These are phyloP conservation scores for Scaptomyza caliginosa DNA, from an alignment of 2,888 invertebrate species.

Conservation along the genomic window DNA sequence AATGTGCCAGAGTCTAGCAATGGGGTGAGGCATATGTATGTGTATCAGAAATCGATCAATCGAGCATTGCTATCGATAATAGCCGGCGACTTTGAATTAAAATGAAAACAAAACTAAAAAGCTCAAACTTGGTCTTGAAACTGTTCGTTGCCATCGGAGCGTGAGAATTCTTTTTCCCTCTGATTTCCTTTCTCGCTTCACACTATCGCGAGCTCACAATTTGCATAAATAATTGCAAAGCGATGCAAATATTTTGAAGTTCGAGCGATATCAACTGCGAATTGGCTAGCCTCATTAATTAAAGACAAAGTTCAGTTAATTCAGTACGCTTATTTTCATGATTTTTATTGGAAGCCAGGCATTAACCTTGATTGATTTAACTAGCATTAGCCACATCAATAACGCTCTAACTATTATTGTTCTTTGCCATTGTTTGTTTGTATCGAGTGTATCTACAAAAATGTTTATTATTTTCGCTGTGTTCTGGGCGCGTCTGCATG, in stretches of 20 bases:
- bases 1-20: conserved; percentile 30
- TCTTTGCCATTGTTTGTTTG: conserved; percentile 11
- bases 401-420: conserved; percentile 19
- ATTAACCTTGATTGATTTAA: conserved; percentile 64
- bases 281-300: conserved; percentile 65
- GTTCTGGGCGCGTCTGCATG: conserved; percentile 52
- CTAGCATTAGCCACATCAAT: conserved; percentile 34
- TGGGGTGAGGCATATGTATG: background rate
- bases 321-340: conserved; percentile 5
- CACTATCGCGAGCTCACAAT: conserved; percentile 33
- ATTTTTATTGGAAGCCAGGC: conserved; percentile 26
- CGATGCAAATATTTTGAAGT: conserved; percentile 60
- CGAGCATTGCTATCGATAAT: conserved; percentile 43
- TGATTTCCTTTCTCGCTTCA: conserved; percentile 13
- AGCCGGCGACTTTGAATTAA: conserved; percentile 26
- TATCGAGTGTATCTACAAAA: conserved; percentile 11
- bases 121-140: conserved; percentile 3
- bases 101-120: background rate
- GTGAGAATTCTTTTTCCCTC: conserved; percentile 33
- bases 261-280: conserved; percentile 30
- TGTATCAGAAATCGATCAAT: conserved; percentile 67
- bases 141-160: conserved; percentile 12
- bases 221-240: conserved; percentile 76
- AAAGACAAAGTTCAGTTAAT: conserved; percentile 34
- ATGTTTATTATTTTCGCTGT: conserved; percentile 13